phyloP scores from a whole-genome alignment of 2,113 vertebrate genomes.

The Callionymus lyra region DNA sequence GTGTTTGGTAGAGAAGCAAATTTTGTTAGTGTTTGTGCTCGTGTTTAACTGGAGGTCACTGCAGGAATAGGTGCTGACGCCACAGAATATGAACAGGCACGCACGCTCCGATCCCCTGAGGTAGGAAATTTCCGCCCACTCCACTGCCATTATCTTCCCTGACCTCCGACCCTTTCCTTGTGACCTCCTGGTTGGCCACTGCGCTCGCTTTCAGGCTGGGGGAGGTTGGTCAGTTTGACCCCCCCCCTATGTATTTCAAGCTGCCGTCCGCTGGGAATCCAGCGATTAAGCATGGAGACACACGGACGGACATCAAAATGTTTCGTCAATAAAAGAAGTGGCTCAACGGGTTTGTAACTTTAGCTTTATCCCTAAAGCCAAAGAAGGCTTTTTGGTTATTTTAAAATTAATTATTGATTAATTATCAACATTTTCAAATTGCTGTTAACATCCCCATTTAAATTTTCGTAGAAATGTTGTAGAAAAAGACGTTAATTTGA shows the following conservation, averaged over 20 bases:
- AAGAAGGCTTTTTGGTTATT: too few relatives aligned
- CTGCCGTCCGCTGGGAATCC: constrained; percentile 31
- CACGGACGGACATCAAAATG: neutral
- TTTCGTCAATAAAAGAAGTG: too few relatives aligned
- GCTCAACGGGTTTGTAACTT: too few relatives aligned
- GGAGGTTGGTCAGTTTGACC: constrained; percentile 39
- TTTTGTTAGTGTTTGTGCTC: constrained; percentile 19
- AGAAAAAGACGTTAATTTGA: too few relatives aligned
- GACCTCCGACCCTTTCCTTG: constrained; percentile 48
- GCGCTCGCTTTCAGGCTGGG: constrained; percentile 17
- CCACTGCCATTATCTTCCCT: constrained; percentile 56
- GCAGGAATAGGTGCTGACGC: constrained; percentile 51
- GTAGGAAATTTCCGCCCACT: constrained; percentile 56
- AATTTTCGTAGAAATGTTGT: too few relatives aligned
- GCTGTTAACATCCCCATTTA: too few relatives aligned
- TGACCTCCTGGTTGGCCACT: constrained; percentile 49
- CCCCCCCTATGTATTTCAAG: constrained; percentile 37
- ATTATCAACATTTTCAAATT: too few relatives aligned
- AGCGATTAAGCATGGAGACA: constrained; percentile 1
- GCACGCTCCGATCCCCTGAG: constrained; percentile 40
- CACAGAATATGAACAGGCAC: constrained; percentile 43
- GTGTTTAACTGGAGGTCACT: constrained; percentile 36
- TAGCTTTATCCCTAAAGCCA: too few relatives aligned
- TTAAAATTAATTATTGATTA: too few relatives aligned
- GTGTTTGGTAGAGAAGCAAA: too few relatives aligned